Percentiles rank a stretch among this genome's conserved stretches.
Evolutionary conservation across 2,797 vertebrate species (phyloP).

Genomic region (Apogon talboti): DNA sequence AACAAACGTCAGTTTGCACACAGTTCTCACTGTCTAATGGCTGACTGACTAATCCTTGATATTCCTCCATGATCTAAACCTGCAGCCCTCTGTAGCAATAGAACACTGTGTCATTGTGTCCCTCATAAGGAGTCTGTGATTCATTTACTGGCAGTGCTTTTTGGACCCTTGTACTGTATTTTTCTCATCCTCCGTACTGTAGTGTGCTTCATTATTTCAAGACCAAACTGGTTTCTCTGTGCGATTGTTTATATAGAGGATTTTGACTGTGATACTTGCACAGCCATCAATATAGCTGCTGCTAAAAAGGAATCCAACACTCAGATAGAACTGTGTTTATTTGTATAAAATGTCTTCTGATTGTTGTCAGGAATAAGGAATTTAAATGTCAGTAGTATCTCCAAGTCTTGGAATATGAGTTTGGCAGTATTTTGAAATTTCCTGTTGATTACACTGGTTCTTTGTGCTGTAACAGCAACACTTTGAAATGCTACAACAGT

Average conservation of each 20-base stretch:
- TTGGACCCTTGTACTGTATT: slow-evolving; percentile 65
- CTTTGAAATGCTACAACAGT: slow-evolving; percentile 69
- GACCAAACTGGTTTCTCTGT: slow-evolving; percentile 48
- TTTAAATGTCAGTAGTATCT: slow-evolving; percentile 43
- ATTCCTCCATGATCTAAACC: slow-evolving; percentile 83
- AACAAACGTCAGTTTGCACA: slow-evolving; percentile 66
- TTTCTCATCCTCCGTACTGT: slow-evolving; percentile 61
- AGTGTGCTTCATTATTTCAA: slow-evolving; percentile 54
- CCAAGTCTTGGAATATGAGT: slow-evolving; percentile 37
- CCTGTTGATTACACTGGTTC: slow-evolving; percentile 51
- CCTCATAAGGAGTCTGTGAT: slow-evolving; percentile 73
- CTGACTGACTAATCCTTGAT: slow-evolving; percentile 76
- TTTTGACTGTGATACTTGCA: slow-evolving; percentile 33
- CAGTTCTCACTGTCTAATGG: slow-evolving; percentile 69
- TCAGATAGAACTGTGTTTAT: slow-evolving; percentile 25
- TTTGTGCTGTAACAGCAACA: slow-evolving; percentile 39
- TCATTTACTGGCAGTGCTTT: slow-evolving; percentile 69
- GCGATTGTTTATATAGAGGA: slow-evolving; percentile 42
- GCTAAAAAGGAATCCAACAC: slow-evolving; percentile 15
- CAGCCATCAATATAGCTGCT: slow-evolving; percentile 31
- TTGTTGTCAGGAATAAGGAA: slow-evolving; percentile 37
- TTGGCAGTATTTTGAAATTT: slow-evolving; percentile 52
- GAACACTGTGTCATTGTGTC: slow-evolving; percentile 80
- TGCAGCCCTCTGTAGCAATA: slow-evolving; percentile 67
- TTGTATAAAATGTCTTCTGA: slow-evolving; percentile 24